Conservation (phyloP, 2,888 invertebrate species). For the Phengaris alcon region DNA sequence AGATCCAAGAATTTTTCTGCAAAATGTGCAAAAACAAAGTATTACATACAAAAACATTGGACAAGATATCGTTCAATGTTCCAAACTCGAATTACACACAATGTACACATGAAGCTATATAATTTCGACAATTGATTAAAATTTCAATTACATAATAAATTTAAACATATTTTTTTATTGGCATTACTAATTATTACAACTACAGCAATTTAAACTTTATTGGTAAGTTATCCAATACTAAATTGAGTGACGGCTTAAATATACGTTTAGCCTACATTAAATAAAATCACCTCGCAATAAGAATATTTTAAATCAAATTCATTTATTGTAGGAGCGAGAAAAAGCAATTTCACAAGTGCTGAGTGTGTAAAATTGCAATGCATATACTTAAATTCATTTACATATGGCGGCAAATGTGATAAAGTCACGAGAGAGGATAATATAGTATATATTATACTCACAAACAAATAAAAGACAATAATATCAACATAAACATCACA, state of each 20-base stretch:
- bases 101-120: no score
- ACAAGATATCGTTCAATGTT: no score
- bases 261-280: conserved; percentile 3
- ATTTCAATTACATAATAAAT: no score
- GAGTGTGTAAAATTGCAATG: conserved; percentile 25
- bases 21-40: neutral
- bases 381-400: conserved; percentile 26
- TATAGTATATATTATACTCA: neutral
- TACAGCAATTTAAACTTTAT: neutral
- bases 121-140: no score
- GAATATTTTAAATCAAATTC: conserved; percentile 15
- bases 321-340: conserved; percentile 5
- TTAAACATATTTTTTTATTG: no score
- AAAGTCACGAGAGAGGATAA: neutral
- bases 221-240: neutral
- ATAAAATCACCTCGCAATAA: conserved; percentile 18
- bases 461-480: neutral
- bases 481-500: no score
- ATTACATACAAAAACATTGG: neutral
- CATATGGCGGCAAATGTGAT: conserved; percentile 2
- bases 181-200: neutral
- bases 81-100: no score
- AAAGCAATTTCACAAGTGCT: conserved; percentile 27
- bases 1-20: neutral
- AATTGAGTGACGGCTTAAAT: neutral